Evolutionary conservation across 2,113 vertebrate genomes (phyloP), one percentile per base, ranked within the genome.

Genomic region (Ptychochromis oligacanthus): DNA sequence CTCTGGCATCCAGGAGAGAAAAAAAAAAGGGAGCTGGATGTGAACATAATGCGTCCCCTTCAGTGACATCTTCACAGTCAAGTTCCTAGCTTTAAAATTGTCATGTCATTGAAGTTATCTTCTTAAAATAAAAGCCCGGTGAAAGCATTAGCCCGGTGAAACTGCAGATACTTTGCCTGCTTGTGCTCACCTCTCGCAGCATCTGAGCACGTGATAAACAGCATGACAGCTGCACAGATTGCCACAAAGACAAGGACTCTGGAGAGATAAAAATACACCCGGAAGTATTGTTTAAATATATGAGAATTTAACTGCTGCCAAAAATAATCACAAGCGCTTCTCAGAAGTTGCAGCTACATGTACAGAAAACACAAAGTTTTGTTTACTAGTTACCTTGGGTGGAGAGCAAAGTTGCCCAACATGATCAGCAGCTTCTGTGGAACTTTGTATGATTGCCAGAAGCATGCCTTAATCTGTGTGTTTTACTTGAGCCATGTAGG

Each of bases 111-210:
- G n/a, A n/a, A n/a, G n/a, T n/a, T n/a, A n/a, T n/a, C n/a, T n/a
- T n/a, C n/a, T n/a, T n/a, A n/a, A n/a, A n/a, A n/a, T n/a, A n/a
- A n/a, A n/a, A n/a, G n/a, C n/a, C n/a, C n/a, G n/a, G n/a, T n/a
- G n/a, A n/a, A n/a, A n/a, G 36, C 36, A 67, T 22, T 26, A 38
- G 17, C 22, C 36, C 46, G 65, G 4, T 18, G 6, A 82, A 70
- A 65, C 11, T 58, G 58, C 22, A 56, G 26, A 80, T 6, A 38
- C 15, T 2, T n/a, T 7, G 26, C 38, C 24, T 77, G 70, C 49
- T 65, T 74, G 57, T 11, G 5, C 93, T 94, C 86, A 95, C 94
- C 92, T 87, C 43, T 80, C 6, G 62, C 85, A 75, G 81, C 80
- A 40, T 76, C 67, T 67, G 87, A 82, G 75, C 70, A 60, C 70